These are phyloP conservation scores for Andricus curvator DNA, from an alignment of 2,888 invertebrate species.

Conservation along the genomic window DNA sequence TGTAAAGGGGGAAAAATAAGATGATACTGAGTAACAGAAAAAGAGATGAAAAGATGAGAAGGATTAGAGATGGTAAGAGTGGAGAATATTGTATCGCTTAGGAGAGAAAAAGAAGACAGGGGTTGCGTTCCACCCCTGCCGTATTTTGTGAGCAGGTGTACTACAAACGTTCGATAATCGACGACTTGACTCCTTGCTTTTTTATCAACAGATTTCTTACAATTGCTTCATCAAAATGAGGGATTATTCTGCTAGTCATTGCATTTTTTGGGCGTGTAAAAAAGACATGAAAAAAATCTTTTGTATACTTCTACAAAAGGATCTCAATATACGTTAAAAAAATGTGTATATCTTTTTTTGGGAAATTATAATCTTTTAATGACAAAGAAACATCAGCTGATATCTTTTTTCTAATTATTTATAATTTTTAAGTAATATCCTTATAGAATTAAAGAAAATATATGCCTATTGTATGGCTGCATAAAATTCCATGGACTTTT, in stretches of 20 bases:
- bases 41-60: neutral
- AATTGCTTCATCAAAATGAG: slow-evolving; percentile 1
- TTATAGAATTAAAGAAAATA: too few species aligned
- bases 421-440: too few species aligned
- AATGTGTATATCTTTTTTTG: neutral
- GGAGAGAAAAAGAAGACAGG: neutral
- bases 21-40: neutral
- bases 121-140: neutral
- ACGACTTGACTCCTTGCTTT: neutral
- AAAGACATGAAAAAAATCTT: neutral
- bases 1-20: neutral
- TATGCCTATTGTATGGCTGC: too few species aligned
- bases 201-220: slow-evolving; percentile 4
- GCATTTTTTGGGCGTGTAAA: neutral
- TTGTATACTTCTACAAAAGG: neutral
- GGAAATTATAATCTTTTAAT: too few species aligned
- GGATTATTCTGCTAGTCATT: neutral
- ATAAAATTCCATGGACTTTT: neutral
- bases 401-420: too few species aligned
- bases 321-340: neutral
- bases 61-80: neutral
- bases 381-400: too few species aligned
- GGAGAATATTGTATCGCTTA: slow-evolving; percentile 1
- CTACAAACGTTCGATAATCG: neutral
- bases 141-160: slow-evolving; percentile 12